Evolutionary conservation across 2,888 invertebrate species (phyloP), one percentile per base, ranked within the genome.

Genomic region (Callimorpha dominula): DNA sequence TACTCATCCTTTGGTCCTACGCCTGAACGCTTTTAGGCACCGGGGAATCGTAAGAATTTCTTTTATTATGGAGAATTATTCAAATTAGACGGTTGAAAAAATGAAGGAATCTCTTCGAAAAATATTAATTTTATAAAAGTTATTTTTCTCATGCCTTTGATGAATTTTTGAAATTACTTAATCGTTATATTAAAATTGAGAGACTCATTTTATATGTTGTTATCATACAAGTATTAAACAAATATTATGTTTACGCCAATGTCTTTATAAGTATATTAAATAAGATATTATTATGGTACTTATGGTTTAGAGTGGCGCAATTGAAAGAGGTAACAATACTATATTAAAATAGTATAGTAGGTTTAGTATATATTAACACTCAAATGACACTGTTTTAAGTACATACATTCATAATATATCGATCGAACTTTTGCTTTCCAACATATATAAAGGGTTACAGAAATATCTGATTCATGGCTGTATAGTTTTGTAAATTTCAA

Each of bases 61-160:
- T 74, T 80, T 84, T 81, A 78, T 80, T 79, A 79, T 81, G 83
- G 63, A 76, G 83, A 85, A 83, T 79, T 82, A 86, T 86, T 86
- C 85, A 87, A 87, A 88, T 86, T 80, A 86, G 79, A 71, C 64
- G 65, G 54, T 52, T 67, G 62, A 67, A 71, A 78, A 83, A 78
- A 77, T 75, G 70, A 65, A 70, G 60, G 68, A 46, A 67, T 75
- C 65, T 64, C 68, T 74, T 57, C 14, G 63, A 71, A 77, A 31
- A 77, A 77, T 75, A 74, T 78, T 64, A 75, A 68, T 42, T 65
- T 72, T 70, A 42, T 17, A 65, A 66, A 67, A 70, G 62, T 72
- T 68, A 70, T 74, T 74, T 69, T 57, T 71, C 66, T 49, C n/a
- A 31, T n/a, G 68, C 15, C 17, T 68, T 17, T 68, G 40, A 71